phyloP scores from a whole-genome alignment of 2,888 invertebrate species.

The Syrista parreyssii region DNA sequence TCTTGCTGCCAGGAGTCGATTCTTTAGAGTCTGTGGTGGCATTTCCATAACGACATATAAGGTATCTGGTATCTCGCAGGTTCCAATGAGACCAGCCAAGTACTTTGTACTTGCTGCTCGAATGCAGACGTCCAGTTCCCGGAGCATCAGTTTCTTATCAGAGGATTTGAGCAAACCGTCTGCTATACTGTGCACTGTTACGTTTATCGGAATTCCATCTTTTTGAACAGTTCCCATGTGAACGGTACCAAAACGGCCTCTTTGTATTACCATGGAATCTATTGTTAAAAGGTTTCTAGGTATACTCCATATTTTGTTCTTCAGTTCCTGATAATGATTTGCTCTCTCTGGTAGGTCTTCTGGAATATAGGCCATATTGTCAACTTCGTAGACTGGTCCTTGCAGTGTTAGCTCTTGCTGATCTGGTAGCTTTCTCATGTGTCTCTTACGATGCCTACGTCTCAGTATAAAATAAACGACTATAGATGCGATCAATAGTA shows the following conservation, averaged over 20 bases:
- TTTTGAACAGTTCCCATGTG: slow-evolving; percentile 78
- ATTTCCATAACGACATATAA: slow-evolving; percentile 81
- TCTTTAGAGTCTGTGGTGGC: slow-evolving; percentile 76
- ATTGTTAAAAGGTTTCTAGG: slow-evolving; percentile 79
- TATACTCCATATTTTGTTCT: slow-evolving; percentile 80
- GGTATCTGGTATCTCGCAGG: slow-evolving; percentile 82
- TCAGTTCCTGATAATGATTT: slow-evolving; percentile 80
- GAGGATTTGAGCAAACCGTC: slow-evolving; percentile 69
- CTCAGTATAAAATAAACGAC: slow-evolving; percentile 74
- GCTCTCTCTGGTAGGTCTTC: slow-evolving; percentile 76
- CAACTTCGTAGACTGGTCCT: slow-evolving; percentile 83
- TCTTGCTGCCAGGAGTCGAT: slow-evolving; percentile 68
- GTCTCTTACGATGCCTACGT: slow-evolving; percentile 61
- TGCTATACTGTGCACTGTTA: slow-evolving; percentile 76
- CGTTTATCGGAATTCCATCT: slow-evolving; percentile 69
- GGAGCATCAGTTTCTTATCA: slow-evolving; percentile 72
- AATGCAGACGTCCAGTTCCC: slow-evolving; percentile 79
- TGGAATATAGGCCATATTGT: slow-evolving; percentile 81
- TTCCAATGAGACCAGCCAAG: slow-evolving; percentile 80
- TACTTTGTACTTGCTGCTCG: slow-evolving; percentile 78
- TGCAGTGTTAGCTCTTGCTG: slow-evolving; percentile 80
- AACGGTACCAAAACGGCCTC: slow-evolving; percentile 83
- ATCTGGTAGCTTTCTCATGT: slow-evolving; percentile 69
- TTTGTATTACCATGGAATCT: slow-evolving; percentile 76
- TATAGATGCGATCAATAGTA: slow-evolving; percentile 74